phyloP scores from a whole-genome alignment of 1,140 invertebrate genomes.

The Trichonephila inaurata region DNA sequence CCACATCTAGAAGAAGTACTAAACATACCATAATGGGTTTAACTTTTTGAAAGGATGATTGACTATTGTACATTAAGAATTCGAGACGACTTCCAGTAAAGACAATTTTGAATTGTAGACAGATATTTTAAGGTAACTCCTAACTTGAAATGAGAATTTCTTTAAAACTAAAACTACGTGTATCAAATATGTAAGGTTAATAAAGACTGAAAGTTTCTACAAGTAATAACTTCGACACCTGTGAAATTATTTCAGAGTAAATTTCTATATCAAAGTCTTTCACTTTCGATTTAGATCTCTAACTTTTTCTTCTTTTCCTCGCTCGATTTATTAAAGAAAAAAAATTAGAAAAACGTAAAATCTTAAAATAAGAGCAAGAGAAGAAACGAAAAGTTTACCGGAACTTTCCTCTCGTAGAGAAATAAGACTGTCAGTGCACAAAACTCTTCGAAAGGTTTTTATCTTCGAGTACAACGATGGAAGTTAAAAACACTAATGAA shows the following conservation, averaged over 20 bases:
- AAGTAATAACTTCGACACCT: neutral
- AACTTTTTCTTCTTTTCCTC: neutral
- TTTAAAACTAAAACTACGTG: neutral
- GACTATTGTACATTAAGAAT: no score
- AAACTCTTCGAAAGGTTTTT: conserved; percentile 7
- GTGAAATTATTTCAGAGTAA: neutral
- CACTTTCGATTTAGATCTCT: neutral
- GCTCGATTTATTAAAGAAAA: neutral
- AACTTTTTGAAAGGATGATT: no score
- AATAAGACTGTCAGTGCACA: neutral
- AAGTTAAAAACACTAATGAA: neutral
- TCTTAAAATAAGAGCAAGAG: neutral
- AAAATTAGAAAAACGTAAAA: neutral
- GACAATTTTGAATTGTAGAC: neutral
- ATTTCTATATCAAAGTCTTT: neutral
- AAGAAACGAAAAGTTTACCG: neutral
- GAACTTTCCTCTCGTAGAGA: neutral
- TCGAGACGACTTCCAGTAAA: neutral
- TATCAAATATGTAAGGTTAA: neutral
- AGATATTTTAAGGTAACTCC: neutral
- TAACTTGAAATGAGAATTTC: neutral
- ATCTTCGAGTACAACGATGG: neutral
- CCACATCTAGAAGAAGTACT: no score
- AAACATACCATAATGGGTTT: no score
- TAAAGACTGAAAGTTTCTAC: neutral